Conservation (phyloP, 2,888 invertebrate species). For the Beris morrisii region DNA sequence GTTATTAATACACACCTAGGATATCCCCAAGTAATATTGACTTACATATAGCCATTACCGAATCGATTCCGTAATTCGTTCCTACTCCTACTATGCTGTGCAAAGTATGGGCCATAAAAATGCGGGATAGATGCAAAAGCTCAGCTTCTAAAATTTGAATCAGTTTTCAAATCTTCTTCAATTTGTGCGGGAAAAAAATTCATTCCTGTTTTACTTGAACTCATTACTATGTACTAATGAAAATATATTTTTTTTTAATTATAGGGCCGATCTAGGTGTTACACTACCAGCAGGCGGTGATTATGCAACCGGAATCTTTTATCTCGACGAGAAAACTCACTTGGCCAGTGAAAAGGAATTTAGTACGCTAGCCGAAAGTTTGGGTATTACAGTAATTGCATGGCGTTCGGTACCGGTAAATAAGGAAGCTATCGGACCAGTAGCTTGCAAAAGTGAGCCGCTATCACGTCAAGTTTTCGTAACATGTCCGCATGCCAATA, state of each 20-base stretch:
- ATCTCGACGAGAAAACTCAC: constrained; percentile 82
- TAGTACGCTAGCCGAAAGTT: constrained; percentile 74
- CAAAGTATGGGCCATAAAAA: too few relatives aligned
- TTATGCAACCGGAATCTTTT: constrained; percentile 97
- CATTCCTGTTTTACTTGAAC: too few relatives aligned
- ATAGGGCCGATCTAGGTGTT: constrained; percentile 77
- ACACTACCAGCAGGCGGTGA: constrained; percentile 83
- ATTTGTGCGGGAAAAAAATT: too few relatives aligned
- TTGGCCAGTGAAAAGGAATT: constrained; percentile 80
- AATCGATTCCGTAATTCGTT: too few relatives aligned
- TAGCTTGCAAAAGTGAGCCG: constrained; percentile 93
- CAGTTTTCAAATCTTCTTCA: too few relatives aligned
- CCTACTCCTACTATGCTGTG: too few relatives aligned
- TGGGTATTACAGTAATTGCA: constrained; percentile 80
- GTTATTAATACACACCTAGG: too few relatives aligned
- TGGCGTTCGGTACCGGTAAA: constrained; percentile 95
- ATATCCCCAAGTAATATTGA: too few relatives aligned
- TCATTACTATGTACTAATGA: too few relatives aligned
- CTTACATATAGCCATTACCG: too few relatives aligned
- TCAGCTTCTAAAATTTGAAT: too few relatives aligned
- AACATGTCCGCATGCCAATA: constrained; percentile 61
- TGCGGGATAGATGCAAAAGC: too few relatives aligned
- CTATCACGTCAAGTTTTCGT: constrained; percentile 94
- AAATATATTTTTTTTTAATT: constrained; percentile 27
- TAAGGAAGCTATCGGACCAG: constrained; percentile 81